Base-by-base conservation (phyloP, 2,113 vertebrate genomes). In the Prunella himalayana region DNA sequence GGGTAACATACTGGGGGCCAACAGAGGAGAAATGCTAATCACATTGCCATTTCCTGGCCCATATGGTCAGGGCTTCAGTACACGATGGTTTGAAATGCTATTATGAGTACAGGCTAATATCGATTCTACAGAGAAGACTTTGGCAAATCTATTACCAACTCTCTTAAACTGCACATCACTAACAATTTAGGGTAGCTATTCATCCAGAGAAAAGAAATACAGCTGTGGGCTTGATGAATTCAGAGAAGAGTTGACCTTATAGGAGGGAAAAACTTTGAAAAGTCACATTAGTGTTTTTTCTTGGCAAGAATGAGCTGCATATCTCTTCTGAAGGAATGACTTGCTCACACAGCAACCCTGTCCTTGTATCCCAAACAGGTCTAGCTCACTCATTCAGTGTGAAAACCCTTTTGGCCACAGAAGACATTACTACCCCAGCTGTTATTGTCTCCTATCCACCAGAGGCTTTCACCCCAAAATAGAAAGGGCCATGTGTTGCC, bases 101-200 rank as follows among this genome's bases (percentile, higher is more conserved):
- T 93, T 95, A 88, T 92, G 91, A 95, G 91, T 79, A 75, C 82
- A 91, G 90, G 88, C 87, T 96, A 95, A 90, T 94, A 94, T 80
- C 31, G 24, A 88, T 92, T 97, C 86, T 93, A 82, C 90, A 91
- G 83, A 93, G 88, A 69, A 94, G 88, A 82, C 50, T 90, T 90
- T 86, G 92, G 90, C 73, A 93, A 93, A 95, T 88, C 86, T 91
- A 66, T 82, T 96, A 87, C 75, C 77, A 82, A n/a, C 44, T 82
- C 73, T 78, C 94, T 87, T 81, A 61, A 93, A 92, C 85, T 76
- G 50, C 73, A 71, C 85, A 88, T 95, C 84, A 76, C 86, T 73
- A 92, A 70, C 59, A 88, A 88, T 95, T 94, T 81, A 81, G 79
- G 60, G 80, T 83, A 93, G 51, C 56, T 1, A 0, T 68, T 96